Conservation (phyloP, 1,140 invertebrate species). For the Charaxes varanes region DNA sequence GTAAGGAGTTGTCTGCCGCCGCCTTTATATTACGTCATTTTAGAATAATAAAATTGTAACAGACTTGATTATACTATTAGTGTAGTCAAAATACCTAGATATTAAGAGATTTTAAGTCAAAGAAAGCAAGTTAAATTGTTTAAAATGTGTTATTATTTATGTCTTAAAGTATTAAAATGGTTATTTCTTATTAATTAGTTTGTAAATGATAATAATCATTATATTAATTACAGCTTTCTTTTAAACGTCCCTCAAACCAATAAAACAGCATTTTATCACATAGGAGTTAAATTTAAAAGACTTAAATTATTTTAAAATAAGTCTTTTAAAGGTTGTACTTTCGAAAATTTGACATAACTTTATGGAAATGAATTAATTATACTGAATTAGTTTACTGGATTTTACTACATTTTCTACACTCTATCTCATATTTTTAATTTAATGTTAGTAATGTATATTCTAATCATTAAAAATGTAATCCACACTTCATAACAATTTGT, state of each 20-base stretch:
- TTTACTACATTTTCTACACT: constrained; percentile 66
- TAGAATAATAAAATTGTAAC: constrained; percentile 64
- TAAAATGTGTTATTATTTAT: constrained; percentile 74
- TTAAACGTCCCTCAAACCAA: constrained; percentile 46
- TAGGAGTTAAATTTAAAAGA: constrained; percentile 7
- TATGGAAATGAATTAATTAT: constrained; percentile 6
- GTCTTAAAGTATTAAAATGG: constrained; percentile 74
- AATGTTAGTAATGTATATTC: constrained; percentile 3
- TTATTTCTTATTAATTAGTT: constrained; percentile 75
- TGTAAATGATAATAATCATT: constrained; percentile 65
- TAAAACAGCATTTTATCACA: constrained; percentile 35
- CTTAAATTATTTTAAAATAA: constrained; percentile 4
- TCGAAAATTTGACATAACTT: not conserved
- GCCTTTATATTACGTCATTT: constrained; percentile 71
- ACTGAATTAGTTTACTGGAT: constrained; percentile 48
- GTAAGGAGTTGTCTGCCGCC: constrained; percentile 69
- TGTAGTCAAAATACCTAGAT: constrained; percentile 65
- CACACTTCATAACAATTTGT: constrained; percentile 7
- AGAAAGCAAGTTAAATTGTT: constrained; percentile 73
- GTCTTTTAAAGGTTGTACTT: no score
- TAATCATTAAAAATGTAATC: constrained; percentile 4
- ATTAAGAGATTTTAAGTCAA: constrained; percentile 72
- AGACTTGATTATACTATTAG: constrained; percentile 72
- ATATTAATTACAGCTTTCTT: constrained; percentile 44
- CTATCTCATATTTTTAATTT: constrained; percentile 45